These are phyloP conservation scores for Sterna hirundo DNA, from an alignment of 2,113 vertebrate species.

Conservation along the genomic window DNA sequence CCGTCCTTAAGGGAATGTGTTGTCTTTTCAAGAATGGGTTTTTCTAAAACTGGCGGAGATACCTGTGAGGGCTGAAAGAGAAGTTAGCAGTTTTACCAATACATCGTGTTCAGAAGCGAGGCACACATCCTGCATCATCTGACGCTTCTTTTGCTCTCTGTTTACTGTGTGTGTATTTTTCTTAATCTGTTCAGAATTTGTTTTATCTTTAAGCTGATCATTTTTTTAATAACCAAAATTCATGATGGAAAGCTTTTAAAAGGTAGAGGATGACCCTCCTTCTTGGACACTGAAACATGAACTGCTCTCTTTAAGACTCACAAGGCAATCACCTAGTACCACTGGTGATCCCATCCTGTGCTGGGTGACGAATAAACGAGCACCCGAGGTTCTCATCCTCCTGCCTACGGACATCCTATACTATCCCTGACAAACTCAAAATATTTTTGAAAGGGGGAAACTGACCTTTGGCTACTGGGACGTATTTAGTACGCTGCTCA, in stretches of 20 bases:
- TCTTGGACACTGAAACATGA: background rate
- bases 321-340: background rate
- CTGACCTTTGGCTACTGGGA: background rate
- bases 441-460: background rate
- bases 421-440: background rate
- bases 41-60: background rate
- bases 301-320: background rate
- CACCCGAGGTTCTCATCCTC: background rate
- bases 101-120: background rate
- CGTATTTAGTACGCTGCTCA: background rate
- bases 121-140: background rate
- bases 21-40: background rate
- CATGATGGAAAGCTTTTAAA: background rate
- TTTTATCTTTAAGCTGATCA: background rate
- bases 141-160: background rate
- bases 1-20: slow-evolving; percentile 52
- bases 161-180: background rate
- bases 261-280: background rate
- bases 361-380: background rate
- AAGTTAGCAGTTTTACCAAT: background rate
- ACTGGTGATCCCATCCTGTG: background rate
- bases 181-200: background rate
- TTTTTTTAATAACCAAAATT: background rate
- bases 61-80: background rate
- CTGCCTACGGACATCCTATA: background rate